These are phyloP conservation scores for Ammodytes dubius DNA, from an alignment of 2,113 vertebrate species.

Conservation along the genomic window DNA sequence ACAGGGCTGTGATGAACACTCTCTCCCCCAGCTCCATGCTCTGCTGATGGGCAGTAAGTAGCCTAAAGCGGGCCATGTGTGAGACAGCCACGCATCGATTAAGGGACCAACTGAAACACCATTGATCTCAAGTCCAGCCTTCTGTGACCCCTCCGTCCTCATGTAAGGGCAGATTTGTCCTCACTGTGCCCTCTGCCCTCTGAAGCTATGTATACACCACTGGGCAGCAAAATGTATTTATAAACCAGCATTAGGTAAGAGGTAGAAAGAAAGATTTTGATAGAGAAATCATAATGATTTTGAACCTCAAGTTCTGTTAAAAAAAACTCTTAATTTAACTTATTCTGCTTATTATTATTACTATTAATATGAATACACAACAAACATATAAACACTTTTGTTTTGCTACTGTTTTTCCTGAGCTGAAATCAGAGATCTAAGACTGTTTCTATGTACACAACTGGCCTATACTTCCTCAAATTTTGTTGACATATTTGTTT, in stretches of 20 bases:
- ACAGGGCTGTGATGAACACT: slow-evolving; percentile 49
- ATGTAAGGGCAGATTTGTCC: slow-evolving; percentile 9
- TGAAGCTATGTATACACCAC: background rate
- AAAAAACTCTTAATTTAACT: too few relatives aligned
- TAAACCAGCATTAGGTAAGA: background rate
- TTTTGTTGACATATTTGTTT: too few relatives aligned
- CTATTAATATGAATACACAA: too few relatives aligned
- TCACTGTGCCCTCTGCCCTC: background rate
- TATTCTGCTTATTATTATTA: too few relatives aligned
- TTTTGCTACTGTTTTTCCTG: too few relatives aligned
- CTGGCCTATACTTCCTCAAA: too few relatives aligned
- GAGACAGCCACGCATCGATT: slow-evolving; percentile 52
- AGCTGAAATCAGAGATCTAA: too few relatives aligned
- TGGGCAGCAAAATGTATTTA: background rate
- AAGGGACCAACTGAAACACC: slow-evolving; percentile 39
- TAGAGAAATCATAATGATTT: background rate
- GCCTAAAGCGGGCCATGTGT: slow-evolving; percentile 63
- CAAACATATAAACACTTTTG: too few relatives aligned
- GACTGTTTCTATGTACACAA: too few relatives aligned
- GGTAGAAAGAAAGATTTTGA: too few relatives aligned
- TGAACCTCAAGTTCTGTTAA: too few relatives aligned
- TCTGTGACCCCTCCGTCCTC: slow-evolving; percentile 21
- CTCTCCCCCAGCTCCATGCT: slow-evolving; percentile 43
- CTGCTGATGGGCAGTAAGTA: slow-evolving; percentile 62
- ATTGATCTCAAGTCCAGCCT: slow-evolving; percentile 52